Percentiles rank a stretch among this genome's conserved stretches.
Conservation (phyloP, 2,888 invertebrate species). For the Lysandra coridon region DNA sequence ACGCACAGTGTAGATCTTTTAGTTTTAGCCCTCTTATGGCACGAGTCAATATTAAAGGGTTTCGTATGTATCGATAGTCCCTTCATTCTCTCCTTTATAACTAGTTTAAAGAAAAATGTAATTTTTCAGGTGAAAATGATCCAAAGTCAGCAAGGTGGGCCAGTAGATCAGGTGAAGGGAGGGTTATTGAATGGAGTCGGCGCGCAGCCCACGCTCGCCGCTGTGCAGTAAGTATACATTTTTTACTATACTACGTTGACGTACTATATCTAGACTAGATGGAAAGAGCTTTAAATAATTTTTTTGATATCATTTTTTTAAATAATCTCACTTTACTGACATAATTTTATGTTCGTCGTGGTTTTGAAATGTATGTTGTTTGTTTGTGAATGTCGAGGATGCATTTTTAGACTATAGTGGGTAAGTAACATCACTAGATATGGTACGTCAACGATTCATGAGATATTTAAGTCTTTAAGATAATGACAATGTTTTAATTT, state of each 20-base stretch:
- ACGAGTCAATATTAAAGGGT: too few relatives aligned
- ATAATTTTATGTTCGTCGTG: too few relatives aligned
- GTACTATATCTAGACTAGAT: not conserved
- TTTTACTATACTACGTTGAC: not conserved
- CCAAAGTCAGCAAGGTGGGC: constrained; percentile 67
- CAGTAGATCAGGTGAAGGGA: constrained; percentile 63
- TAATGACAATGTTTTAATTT: not conserved
- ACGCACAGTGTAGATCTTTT: too few relatives aligned
- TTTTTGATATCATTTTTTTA: not conserved
- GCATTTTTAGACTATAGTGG: not conserved
- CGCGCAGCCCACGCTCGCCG: constrained; percentile 54
- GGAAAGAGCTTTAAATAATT: too few relatives aligned
- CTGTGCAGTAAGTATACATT: constrained; percentile 66
- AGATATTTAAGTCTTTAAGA: not conserved
- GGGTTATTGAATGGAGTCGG: constrained; percentile 71
- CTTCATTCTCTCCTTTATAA: not conserved
- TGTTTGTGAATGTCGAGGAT: too few relatives aligned
- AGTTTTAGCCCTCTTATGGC: too few relatives aligned
- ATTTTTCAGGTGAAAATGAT: constrained; percentile 69
- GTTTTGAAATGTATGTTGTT: too few relatives aligned
- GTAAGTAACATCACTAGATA: not conserved
- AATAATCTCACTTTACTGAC: not conserved
- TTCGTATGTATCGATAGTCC: too few relatives aligned
- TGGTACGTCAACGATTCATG: not conserved
- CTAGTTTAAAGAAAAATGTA: not conserved